Evolutionary conservation across 2,888 invertebrate genomes (phyloP), one percentile per base, ranked within the genome.

Genomic region (Hemithea aestivaria): DNA sequence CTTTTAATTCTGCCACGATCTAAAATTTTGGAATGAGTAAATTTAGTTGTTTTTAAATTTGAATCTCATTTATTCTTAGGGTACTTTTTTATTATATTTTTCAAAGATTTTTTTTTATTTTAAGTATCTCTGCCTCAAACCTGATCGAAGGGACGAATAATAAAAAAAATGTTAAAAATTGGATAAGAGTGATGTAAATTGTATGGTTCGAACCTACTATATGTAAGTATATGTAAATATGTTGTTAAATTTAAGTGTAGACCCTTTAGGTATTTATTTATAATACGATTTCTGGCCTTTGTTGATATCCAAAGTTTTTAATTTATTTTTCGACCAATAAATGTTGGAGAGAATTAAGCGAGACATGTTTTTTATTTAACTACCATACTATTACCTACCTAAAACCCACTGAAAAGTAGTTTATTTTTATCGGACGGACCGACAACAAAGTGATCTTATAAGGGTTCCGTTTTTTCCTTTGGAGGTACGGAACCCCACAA

Each of bases 281-380:
- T 81, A 83, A 70, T 81, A 83, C 78, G 77, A 81, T 81, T 84
- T 87, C 73, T 73, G 84, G 77, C 85, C 85, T 87, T 81, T 80
- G 85, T 87, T 85, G 73, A 82, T 78, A 80, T 84, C 85, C 84
- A 87, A 87, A 85, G 84, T 87, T 85, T 79, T 85, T 87, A 78
- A 87, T 85, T 87, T 87, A 87, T 87, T 87, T 87, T 87, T 87
- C 85, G 85, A 87, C 85, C 85, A 87, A 87, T 87, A 87, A 87
- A 87, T 85, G 85, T 87, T 85, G 85, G 83, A 85, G 76, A 85
- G 85, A 82, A 83, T 65, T 73, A 74, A 40, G 25, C 10, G 12
- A 29, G 31, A 59, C 55, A 16, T 58, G 53, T 60, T 66, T 66
- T 66, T 58, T 63, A 77, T 71, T 47, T 43, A 28, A 26, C 10